A percentile compares a stretch with the other conserved stretches of the same genome.
phyloP scores from a whole-genome alignment of 2,888 invertebrate genomes.

The Creontiades dilutus region DNA sequence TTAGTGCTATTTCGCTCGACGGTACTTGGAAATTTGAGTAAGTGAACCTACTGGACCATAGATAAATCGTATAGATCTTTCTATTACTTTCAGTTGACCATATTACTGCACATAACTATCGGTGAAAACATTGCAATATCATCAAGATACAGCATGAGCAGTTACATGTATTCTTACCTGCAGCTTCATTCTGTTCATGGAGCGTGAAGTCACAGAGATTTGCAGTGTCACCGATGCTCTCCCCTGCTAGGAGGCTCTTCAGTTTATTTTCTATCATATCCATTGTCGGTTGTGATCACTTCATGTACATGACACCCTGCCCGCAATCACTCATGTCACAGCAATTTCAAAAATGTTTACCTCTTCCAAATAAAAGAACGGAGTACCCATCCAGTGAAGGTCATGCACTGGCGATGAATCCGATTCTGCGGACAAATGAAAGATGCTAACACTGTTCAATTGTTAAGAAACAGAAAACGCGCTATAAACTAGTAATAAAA shows the following conservation, averaged over 20 bases:
- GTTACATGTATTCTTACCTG: constrained; percentile 79
- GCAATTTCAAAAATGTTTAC: constrained; percentile 60
- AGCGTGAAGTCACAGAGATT: constrained; percentile 91
- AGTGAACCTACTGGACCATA: too few relatives aligned
- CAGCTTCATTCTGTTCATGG: constrained; percentile 90
- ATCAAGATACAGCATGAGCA: too few relatives aligned
- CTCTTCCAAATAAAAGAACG: constrained; percentile 6
- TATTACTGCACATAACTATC: too few relatives aligned
- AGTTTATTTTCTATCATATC: constrained; percentile 82
- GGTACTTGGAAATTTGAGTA: too few relatives aligned
- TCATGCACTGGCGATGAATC: background rate
- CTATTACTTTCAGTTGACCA: too few relatives aligned
- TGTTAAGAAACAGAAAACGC: background rate
- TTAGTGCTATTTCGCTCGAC: too few relatives aligned
- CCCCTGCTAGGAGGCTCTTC: constrained; percentile 83
- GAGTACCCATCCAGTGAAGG: background rate
- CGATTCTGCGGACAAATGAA: background rate
- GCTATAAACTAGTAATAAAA: too few relatives aligned
- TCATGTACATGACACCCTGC: background rate
- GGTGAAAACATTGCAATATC: too few relatives aligned
- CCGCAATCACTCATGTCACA: constrained; percentile 19
- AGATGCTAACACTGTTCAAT: background rate
- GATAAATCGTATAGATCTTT: too few relatives aligned
- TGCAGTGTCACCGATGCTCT: constrained; percentile 85
- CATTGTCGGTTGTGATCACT: constrained; percentile 71